Percentiles rank a stretch among this genome's conserved stretches.
phyloP scores from a whole-genome alignment of 2,888 invertebrate genomes.

The Amphipoea lucens region DNA sequence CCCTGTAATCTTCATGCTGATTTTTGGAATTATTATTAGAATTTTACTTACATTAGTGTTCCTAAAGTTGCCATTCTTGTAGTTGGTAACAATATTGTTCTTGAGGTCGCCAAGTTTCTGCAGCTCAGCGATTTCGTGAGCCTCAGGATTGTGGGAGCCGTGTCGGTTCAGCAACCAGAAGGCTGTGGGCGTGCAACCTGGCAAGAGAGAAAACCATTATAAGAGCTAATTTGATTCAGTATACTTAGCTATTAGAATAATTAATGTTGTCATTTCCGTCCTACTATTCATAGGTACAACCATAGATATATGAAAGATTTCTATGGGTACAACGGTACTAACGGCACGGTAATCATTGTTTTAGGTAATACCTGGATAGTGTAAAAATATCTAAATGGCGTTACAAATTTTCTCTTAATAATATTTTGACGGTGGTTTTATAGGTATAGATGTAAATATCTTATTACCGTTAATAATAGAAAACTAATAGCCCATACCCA shows the following conservation, averaged over 20 bases:
- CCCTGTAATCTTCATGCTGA: background rate
- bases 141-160: slow-evolving; percentile 92
- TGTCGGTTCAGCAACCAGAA: slow-evolving; percentile 93
- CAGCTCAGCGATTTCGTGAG: slow-evolving; percentile 88
- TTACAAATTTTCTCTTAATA: background rate
- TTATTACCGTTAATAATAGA: background rate
- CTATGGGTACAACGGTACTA: background rate
- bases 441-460: background rate
- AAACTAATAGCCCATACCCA: background rate
- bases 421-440: background rate
- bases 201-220: background rate
- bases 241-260: background rate
- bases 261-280: slow-evolving; percentile 3
- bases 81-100: slow-evolving; percentile 92
- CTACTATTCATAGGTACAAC: background rate
- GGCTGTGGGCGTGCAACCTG: slow-evolving; percentile 93
- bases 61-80: slow-evolving; percentile 87
- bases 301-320: no score
- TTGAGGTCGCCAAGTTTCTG: slow-evolving; percentile 90
- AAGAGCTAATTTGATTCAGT: background rate
- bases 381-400: background rate
- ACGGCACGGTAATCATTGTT: slow-evolving; percentile 8
- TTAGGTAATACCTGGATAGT: background rate
- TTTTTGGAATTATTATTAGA: background rate
- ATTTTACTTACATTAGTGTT: slow-evolving; percentile 84